Conservation (phyloP, 2,888 invertebrate genomes). For the Unio delphinus region DNA sequence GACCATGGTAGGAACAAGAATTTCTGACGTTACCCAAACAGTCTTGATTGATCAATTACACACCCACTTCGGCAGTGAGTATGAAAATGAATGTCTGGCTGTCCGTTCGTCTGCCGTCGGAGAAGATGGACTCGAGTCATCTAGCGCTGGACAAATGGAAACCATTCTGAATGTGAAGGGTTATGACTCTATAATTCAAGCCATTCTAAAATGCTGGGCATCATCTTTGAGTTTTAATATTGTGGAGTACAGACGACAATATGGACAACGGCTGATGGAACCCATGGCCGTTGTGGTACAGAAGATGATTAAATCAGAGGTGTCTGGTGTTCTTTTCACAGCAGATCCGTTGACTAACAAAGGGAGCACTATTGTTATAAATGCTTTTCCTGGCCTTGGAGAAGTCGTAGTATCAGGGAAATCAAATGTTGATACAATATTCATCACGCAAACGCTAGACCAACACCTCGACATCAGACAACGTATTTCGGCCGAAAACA, state of each 20-base stretch:
- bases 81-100: background rate
- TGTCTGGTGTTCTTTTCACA: constrained; percentile 13
- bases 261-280: constrained; percentile 8
- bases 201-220: constrained; percentile 3
- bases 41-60: too few relatives aligned
- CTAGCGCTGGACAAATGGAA: constrained; percentile 7
- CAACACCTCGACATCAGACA: too few relatives aligned
- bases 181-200: background rate
- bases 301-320: constrained; percentile 10
- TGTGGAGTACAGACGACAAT: constrained; percentile 8
- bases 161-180: background rate
- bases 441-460: background rate
- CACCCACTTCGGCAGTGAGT: too few relatives aligned
- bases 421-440: constrained; percentile 1
- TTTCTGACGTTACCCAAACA: too few relatives aligned
- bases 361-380: constrained; percentile 7
- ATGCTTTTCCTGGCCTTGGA: constrained; percentile 8
- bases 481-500: too few relatives aligned
- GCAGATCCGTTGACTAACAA: constrained; percentile 7
- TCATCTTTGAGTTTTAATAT: constrained; percentile 3
- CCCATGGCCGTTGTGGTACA: constrained; percentile 10
- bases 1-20: too few relatives aligned
- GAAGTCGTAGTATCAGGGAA: constrained; percentile 11
- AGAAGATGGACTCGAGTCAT: constrained; percentile 5
- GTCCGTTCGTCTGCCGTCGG: constrained; percentile 9